Percentiles rank a stretch among this genome's conserved stretches.
Conservation (phyloP, 1,140 invertebrate genomes). For the Laodelphax striatellus region DNA sequence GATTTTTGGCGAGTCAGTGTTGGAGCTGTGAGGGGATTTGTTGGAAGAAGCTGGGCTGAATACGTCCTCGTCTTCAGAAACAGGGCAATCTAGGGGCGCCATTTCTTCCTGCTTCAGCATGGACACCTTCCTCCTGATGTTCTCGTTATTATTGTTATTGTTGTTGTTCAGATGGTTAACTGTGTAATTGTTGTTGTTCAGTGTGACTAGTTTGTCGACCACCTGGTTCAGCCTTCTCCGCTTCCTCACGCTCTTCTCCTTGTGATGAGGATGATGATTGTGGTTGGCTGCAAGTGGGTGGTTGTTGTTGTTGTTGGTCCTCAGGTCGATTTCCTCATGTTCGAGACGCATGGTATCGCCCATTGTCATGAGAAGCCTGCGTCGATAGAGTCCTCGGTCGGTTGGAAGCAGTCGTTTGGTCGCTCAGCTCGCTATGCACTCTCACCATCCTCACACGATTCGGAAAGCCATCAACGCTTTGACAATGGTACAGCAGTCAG, state of each 20-base stretch:
- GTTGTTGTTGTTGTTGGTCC: slow-evolving; percentile 42
- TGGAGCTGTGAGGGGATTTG: slow-evolving; percentile 38
- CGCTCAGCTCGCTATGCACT: slow-evolving; percentile 34
- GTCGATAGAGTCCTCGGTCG: slow-evolving; percentile 24
- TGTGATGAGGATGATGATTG: slow-evolving; percentile 10
- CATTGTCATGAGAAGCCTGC: slow-evolving; percentile 53
- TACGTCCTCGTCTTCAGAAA: slow-evolving; percentile 44
- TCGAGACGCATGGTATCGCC: slow-evolving; percentile 44
- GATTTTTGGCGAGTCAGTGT: slow-evolving; percentile 41
- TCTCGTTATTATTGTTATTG: background rate
- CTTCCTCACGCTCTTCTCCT: slow-evolving; percentile 42
- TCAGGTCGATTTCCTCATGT: slow-evolving; percentile 41
- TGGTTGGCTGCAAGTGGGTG: slow-evolving; percentile 33
- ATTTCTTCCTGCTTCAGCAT: slow-evolving; percentile 21
- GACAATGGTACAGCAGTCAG: background rate
- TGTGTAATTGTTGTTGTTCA: slow-evolving; percentile 26
- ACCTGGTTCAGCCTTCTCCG: slow-evolving; percentile 63
- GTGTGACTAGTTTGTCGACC: slow-evolving; percentile 48
- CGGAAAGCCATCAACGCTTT: background rate
- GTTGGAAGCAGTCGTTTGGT: slow-evolving; percentile 30
- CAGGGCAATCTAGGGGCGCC: slow-evolving; percentile 26
- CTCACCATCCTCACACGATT: background rate
- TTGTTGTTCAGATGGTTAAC: slow-evolving; percentile 21
- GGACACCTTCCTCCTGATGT: slow-evolving; percentile 22
- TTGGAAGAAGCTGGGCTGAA: slow-evolving; percentile 42